Percentiles rank a stretch among this genome's conserved stretches.
Conservation (phyloP, 2,797 vertebrate genomes). For the Galago senegalensis region DNA sequence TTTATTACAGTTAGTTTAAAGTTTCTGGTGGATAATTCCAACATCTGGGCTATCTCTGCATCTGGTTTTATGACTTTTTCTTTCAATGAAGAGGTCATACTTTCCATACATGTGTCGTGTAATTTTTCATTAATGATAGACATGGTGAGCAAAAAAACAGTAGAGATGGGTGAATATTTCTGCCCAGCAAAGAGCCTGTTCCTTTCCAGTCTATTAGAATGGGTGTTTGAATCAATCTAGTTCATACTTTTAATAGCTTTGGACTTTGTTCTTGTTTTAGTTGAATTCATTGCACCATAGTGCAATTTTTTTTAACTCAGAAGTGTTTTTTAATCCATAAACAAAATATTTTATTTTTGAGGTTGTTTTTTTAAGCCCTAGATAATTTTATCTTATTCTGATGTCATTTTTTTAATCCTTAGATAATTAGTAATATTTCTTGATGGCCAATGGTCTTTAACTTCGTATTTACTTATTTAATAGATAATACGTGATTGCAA, state of each 20-base stretch:
- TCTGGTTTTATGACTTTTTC: background rate
- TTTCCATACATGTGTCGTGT: background rate
- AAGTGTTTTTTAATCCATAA: background rate
- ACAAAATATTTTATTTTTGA: constrained; percentile 27
- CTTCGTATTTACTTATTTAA: background rate
- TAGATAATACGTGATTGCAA: background rate
- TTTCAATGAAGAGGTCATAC: background rate
- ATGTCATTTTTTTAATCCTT: background rate
- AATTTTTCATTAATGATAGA: background rate
- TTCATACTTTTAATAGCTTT: background rate
- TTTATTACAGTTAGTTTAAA: background rate
- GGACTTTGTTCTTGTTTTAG: background rate
- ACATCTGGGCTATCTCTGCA: background rate
- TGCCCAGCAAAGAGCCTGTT: background rate
- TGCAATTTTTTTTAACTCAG: background rate
- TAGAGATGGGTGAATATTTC: background rate
- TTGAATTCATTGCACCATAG: background rate
- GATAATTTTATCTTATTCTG: background rate
- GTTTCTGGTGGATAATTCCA: constrained; percentile 20
- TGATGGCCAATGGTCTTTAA: background rate
- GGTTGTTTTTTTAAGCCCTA: constrained; percentile 18
- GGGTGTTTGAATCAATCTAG: background rate
- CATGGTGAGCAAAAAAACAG: background rate
- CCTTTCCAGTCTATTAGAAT: background rate
- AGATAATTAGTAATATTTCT: background rate